These are phyloP conservation scores for Listronotus bonariensis DNA, from an alignment of 1,140 invertebrate genomes.

Conservation along the genomic window DNA sequence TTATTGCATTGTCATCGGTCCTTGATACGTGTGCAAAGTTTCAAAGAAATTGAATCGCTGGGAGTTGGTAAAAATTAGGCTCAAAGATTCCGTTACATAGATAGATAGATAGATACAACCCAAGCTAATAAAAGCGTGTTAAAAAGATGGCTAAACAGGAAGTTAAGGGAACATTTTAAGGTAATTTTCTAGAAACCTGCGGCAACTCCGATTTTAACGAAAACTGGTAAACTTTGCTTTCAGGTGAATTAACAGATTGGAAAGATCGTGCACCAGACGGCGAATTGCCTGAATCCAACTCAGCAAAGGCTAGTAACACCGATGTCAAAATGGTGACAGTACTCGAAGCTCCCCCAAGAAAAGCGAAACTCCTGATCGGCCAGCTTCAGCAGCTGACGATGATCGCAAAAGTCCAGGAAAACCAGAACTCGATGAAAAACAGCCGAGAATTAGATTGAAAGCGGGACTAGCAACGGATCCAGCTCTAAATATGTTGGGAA, in stretches of 20 bases:
- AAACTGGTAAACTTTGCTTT: no score
- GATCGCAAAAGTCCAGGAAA: slow-evolving; percentile 39
- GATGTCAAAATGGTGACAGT: slow-evolving; percentile 31
- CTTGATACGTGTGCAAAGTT: no score
- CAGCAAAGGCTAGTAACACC: slow-evolving; percentile 13
- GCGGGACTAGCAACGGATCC: slow-evolving; percentile 79
- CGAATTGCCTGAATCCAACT: slow-evolving; percentile 41
- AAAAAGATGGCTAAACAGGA: no score
- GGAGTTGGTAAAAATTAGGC: no score
- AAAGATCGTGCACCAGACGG: slow-evolving; percentile 59
- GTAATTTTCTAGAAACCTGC: no score
- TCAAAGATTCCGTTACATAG: no score
- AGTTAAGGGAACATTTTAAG: no score
- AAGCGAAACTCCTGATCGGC: slow-evolving; percentile 49
- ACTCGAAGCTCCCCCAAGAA: slow-evolving; percentile 47
- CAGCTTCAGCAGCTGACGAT: slow-evolving; percentile 46
- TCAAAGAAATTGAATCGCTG: no score
- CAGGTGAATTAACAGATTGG: slow-evolving; percentile 66
- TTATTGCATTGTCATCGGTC: no score
- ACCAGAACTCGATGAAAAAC: slow-evolving; percentile 56
- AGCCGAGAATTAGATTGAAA: slow-evolving; percentile 75
- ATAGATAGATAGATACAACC: no score
- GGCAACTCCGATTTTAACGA: no score
- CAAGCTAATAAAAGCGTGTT: no score
- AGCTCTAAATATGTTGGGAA: slow-evolving; percentile 61